phyloP scores from a whole-genome alignment of 2,113 vertebrate genomes.

The Lasiurus cinereus region DNA sequence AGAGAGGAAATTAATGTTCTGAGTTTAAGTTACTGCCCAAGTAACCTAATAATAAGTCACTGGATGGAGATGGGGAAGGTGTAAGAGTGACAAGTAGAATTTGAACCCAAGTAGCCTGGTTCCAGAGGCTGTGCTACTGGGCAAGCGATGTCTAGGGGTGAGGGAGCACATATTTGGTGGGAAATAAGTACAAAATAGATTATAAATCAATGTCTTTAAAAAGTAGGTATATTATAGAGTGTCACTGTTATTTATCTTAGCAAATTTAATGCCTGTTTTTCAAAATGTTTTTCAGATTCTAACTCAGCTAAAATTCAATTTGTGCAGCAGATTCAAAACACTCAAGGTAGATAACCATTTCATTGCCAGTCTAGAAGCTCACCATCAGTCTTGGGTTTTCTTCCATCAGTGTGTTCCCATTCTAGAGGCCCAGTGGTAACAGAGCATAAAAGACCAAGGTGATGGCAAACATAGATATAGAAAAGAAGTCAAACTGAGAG shows the following conservation, averaged over 20 bases:
- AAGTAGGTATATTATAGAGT: background rate
- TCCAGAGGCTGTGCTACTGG: background rate
- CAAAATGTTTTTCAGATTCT: background rate
- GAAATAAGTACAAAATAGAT: background rate
- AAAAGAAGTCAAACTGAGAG: background rate
- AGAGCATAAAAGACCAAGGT: background rate
- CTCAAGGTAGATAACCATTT: background rate
- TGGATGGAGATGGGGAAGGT: background rate
- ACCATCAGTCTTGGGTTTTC: background rate
- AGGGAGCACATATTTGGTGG: too few relatives aligned
- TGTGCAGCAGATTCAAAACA: background rate
- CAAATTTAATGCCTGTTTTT: background rate
- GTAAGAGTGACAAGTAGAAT: background rate
- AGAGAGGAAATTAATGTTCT: background rate
- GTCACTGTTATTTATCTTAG: background rate
- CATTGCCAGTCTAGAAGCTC: background rate
- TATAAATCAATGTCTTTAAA: background rate
- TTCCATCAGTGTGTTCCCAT: background rate
- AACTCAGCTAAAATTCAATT: background rate
- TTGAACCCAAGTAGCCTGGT: background rate
- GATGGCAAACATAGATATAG: rapidly evolving
- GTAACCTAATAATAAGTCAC: background rate
- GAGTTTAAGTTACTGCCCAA: background rate
- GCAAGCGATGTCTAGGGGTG: too few relatives aligned
- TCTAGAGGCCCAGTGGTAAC: background rate